Base-by-base conservation (phyloP, 2,113 vertebrate species). In the Psephotus haematonotus region DNA sequence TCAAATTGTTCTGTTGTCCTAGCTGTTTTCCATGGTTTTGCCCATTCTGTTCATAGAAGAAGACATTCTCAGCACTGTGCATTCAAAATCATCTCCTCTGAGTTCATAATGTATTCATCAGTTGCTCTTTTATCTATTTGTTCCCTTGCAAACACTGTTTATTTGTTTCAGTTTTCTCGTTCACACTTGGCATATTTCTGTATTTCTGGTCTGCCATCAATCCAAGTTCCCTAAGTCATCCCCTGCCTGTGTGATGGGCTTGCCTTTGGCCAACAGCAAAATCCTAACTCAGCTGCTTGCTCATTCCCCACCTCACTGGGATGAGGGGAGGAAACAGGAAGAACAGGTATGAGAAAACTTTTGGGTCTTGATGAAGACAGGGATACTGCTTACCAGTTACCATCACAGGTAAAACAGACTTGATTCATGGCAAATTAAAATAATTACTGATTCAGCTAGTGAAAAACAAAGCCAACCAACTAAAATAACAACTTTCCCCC, bases 301-400 rank as follows among this genome's bases (percentile, higher is more conserved):
- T 47, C 17, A 7, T 11, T 46, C 25, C 20, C 11, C 8, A 7
- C 6, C 9, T 25, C 15, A 24, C 18, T 6, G 8, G 28, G 10
- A 63, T 2, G 5, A 82, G 9, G 25, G 33, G 6, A 62, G 9
- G 77, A 88, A 88, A 78, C 1, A 16, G 17, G 29, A 79, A 65
- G 33, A 67, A 43, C 1, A 46, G 22, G 16, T 80, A 53, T 0
- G 3, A 68, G 17, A 72, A 63, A 62, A 16, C 18, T 71, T 2
- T 0, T 0, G 0, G 14, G 10, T 50, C 46, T 68, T n/a, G 7
- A 33, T 67, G 39, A 63, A 71, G 62, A 68, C 31, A 68, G 17
- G 17, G 18, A 7, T 47, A 49, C 49, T 18, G 7, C 15, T 44
- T 16, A 27, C 9, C 4, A 16, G 19, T 41, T 29, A 8, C 29